phyloP scores from a whole-genome alignment of 2,113 vertebrate species.

The Plotosus lineatus region DNA sequence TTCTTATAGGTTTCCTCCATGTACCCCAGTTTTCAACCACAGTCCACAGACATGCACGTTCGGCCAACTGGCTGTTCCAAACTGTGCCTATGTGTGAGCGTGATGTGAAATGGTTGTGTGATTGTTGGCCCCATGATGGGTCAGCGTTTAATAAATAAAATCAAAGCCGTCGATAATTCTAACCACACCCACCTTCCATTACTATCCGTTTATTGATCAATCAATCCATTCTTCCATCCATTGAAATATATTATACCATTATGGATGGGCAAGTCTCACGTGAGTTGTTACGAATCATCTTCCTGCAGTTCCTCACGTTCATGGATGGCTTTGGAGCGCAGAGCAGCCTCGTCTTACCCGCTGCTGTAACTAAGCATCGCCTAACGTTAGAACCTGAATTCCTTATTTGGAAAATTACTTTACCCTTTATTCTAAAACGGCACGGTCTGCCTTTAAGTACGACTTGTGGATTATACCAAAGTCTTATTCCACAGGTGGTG shows the following conservation, averaged over 20 bases:
- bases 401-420: slow-evolving; percentile 2
- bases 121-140: no score
- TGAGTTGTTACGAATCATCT: not conserved
- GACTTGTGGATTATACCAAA: not conserved
- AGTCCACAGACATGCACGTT: no score
- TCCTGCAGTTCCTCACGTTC: slow-evolving; percentile 1
- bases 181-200: not conserved
- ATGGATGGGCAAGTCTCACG: not conserved
- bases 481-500: no score
- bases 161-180: not conserved
- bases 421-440: slow-evolving; percentile 14
- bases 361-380: slow-evolving; percentile 3
- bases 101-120: no score
- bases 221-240: not conserved
- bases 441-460: not conserved
- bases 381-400: not conserved
- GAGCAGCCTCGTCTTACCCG: not conserved
- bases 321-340: not conserved
- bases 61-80: no score
- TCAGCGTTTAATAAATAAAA: not conserved
- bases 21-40: no score
- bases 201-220: no score
- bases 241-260: not conserved
- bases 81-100: no score
- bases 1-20: no score